Evolutionary conservation across 2,888 invertebrate genomes (phyloP), one percentile per base, ranked within the genome.

Genomic region (Hybos culiciformis): DNA sequence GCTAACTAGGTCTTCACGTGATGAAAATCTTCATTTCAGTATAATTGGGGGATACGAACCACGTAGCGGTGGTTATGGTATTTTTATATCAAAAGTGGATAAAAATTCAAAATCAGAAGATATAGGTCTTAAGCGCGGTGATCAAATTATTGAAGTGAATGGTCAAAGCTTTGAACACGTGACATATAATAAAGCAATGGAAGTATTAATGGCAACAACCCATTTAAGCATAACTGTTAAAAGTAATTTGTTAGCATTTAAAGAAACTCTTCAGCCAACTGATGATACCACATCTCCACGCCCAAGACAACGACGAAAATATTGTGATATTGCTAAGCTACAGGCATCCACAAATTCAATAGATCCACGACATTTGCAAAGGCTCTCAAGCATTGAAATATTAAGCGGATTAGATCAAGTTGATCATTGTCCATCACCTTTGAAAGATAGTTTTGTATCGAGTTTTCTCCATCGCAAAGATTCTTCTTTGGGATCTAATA

Each of bases 71-170:
- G 83, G 83, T 48, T 87, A 83, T 68, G 93, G 93, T 42, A 90
- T 97, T 53, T 98, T 93, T 68, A 86, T 98, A 52, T 81, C 88
- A 20, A 88, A 91, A 67, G 93, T 96, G 19, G 93, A 94, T 60
- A 83, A 83, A 55, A 81, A 82, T 50, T 90, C 93, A 3, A 92
- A 92, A 68, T 91, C 96, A 7, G 91, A 93, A 66, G 91, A 93
- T 63, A 87, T 92, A 19, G 97, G 97, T 1, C 70, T 98, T 39
- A 94, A 96, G 66, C 75, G 94, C 42, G 97, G 96, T 32, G 97
- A 98, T 71, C 96, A 98, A 72, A 88, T 98, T 48, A 71, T 97
- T 52, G 94, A 96, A 70, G 94, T 98, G 1, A 99, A 98, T 66
- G 93, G 94, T 21, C 91, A 94, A 62, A 92, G 87, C 57, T 93